phyloP scores from a whole-genome alignment of 2,888 invertebrate species.

The Criorhina ranunculi region DNA sequence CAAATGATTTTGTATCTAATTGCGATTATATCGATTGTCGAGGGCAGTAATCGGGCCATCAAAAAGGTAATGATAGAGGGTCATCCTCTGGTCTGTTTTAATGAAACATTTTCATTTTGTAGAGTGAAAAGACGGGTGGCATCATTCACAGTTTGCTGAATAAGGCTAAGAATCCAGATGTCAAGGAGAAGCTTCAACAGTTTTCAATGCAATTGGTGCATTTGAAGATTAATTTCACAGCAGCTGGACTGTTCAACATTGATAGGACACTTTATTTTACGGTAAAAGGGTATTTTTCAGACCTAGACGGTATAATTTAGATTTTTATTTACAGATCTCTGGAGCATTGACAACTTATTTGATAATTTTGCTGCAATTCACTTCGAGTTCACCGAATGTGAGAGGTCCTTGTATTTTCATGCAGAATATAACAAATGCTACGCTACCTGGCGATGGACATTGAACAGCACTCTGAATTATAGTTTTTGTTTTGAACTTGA shows the following conservation, averaged over 20 bases:
- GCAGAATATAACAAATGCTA: constrained; percentile 27
- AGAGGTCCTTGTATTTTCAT: constrained; percentile 36
- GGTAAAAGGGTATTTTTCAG: constrained; percentile 78
- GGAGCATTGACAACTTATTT: constrained; percentile 84
- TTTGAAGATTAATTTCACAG: constrained; percentile 84
- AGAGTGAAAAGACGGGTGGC: constrained; percentile 83
- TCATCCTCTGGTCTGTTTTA: neutral
- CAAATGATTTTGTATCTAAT: constrained; percentile 84
- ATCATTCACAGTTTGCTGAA: constrained; percentile 83
- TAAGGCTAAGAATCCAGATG: constrained; percentile 81
- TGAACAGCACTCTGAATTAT: neutral
- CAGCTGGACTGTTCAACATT: constrained; percentile 84
- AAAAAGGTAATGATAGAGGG: constrained; percentile 79
- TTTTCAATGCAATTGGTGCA: constrained; percentile 84
- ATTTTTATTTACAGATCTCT: constrained; percentile 81
- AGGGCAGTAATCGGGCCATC: constrained; percentile 83
- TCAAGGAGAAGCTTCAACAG: constrained; percentile 82
- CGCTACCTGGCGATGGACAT: constrained; percentile 9
- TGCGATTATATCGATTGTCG: constrained; percentile 84
- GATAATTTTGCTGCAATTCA: constrained; percentile 84
- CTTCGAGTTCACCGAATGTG: constrained; percentile 78
- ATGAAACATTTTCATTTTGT: neutral
- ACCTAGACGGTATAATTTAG: neutral
- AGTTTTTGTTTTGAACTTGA: constrained; percentile 28
- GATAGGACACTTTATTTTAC: constrained; percentile 84